Percentiles rank a stretch among this genome's conserved stretches.
Conservation (phyloP, 2,797 vertebrate species). For the Sarcophilus harrisii region DNA sequence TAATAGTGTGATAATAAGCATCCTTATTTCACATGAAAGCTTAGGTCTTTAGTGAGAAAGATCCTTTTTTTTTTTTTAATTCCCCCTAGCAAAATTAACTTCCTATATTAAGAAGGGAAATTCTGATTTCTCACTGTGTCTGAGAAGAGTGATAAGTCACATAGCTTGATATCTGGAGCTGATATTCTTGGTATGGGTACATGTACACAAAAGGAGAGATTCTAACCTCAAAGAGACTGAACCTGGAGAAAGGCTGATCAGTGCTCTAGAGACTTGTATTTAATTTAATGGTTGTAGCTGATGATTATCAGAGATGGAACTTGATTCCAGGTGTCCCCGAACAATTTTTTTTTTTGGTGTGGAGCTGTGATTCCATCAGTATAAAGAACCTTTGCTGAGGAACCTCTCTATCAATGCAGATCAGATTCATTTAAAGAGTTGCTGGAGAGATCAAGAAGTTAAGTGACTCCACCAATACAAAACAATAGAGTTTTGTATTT, state of each 20-base stretch:
- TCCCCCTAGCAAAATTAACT: neutral
- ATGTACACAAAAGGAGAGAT: neutral
- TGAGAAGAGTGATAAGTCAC: constrained; percentile 28
- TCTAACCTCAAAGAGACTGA: constrained; percentile 40
- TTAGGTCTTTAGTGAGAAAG: neutral
- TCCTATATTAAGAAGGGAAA: neutral
- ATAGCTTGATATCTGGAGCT: constrained; percentile 11
- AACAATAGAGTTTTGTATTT: neutral
- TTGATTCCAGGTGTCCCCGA: neutral
- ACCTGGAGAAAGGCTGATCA: neutral
- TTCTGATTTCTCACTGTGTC: constrained; percentile 10
- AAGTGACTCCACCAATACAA: neutral
- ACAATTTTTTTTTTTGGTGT: neutral
- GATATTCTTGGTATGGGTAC: neutral
- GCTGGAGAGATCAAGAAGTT: neutral
- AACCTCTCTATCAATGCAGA: neutral
- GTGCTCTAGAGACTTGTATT: neutral
- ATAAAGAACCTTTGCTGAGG: neutral
- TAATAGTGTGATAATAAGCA: too few relatives aligned
- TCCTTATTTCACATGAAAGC: too few relatives aligned
- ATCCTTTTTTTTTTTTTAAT: neutral
- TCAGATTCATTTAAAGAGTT: neutral
- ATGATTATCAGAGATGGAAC: neutral
- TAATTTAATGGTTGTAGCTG: neutral
- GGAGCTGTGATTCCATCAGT: neutral